Conservation (phyloP, 37 sponge, comb jelly and placozoan species). For the Beroe forskalii region DNA sequence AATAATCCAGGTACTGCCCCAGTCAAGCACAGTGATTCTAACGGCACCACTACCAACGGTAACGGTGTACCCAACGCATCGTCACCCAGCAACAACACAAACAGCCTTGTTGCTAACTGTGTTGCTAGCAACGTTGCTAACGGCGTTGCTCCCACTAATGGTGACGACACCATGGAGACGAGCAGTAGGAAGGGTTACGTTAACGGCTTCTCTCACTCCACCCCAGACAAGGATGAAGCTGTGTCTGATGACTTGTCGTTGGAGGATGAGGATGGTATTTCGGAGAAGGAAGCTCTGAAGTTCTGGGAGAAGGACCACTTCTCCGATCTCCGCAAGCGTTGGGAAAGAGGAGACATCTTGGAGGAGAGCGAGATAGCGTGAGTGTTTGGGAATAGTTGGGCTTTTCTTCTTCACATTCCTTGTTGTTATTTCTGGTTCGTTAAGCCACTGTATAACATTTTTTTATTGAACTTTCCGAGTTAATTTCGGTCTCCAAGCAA, state of each 20-base stretch:
- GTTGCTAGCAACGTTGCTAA: background rate
- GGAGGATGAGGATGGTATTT: background rate
- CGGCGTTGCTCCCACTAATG: background rate
- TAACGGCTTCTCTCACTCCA: background rate
- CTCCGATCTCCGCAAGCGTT: conserved; percentile 37
- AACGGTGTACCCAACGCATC: background rate
- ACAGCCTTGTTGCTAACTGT: background rate
- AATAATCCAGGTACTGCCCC: background rate
- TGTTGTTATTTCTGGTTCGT: no score
- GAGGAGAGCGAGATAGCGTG: conserved; percentile 26
- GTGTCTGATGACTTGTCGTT: no score
- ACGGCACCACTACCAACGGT: background rate
- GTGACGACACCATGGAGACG: background rate
- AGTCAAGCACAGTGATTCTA: background rate
- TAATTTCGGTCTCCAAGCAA: no score
- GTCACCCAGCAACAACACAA: no score
- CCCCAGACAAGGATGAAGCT: background rate
- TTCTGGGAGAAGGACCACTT: conserved; percentile 50
- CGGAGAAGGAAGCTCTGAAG: conserved; percentile 9
- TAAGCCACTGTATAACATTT: no score
- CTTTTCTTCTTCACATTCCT: no score
- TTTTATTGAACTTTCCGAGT: no score
- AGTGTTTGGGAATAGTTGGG: background rate
- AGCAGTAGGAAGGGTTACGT: background rate
- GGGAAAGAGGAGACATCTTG: conserved; percentile 29